phyloP scores from a whole-genome alignment of 2,113 vertebrate species.

The Sitta europaea region DNA sequence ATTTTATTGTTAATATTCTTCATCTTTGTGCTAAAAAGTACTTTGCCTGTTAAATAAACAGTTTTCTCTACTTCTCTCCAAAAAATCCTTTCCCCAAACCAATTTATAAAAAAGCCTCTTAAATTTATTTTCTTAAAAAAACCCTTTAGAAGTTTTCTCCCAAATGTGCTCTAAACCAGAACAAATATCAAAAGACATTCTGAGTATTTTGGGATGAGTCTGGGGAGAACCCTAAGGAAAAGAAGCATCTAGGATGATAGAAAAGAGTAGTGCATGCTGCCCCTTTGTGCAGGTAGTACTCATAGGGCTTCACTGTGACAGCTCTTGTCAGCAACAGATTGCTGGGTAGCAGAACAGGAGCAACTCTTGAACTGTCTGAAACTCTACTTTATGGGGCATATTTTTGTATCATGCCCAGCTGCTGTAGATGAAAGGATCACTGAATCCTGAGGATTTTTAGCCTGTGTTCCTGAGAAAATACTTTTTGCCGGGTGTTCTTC shows the following conservation, averaged over 20 bases:
- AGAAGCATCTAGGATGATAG: background rate
- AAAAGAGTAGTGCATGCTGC: background rate
- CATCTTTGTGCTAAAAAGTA: too few species aligned
- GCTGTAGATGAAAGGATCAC: background rate
- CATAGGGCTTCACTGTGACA: background rate
- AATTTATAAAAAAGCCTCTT: too few species aligned
- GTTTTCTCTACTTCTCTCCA: too few species aligned
- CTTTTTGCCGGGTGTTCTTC: background rate
- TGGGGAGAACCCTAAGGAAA: background rate
- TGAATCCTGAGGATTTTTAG: background rate
- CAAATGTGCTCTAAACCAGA: too few species aligned
- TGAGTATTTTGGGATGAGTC: background rate
- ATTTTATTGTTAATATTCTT: too few species aligned
- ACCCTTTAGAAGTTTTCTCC: too few species aligned
- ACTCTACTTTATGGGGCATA: background rate
- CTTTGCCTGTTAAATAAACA: too few species aligned
- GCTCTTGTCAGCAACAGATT: background rate
- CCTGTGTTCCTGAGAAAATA: background rate
- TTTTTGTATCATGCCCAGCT: background rate
- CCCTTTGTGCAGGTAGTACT: background rate
- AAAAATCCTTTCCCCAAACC: too few species aligned
- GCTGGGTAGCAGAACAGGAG: background rate
- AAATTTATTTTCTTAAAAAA: too few species aligned
- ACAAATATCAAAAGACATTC: background rate
- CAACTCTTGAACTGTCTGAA: background rate